phyloP scores from a whole-genome alignment of 2,888 invertebrate species.

The Minunthozetes semirufus region DNA sequence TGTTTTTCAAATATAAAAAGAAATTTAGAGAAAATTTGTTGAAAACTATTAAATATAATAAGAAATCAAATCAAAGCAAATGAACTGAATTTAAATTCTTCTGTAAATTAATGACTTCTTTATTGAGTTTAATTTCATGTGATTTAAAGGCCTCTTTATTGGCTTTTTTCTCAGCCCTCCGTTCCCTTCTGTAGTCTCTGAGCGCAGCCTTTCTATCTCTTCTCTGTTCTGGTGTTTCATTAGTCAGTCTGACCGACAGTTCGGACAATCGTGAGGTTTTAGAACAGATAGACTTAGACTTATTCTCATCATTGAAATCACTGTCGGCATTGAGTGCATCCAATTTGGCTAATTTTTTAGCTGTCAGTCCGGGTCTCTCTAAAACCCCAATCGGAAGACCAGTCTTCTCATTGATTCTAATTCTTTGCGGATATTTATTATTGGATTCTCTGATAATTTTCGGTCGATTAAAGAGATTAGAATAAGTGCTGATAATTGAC shows the following conservation, averaged over 20 bases:
- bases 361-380: constrained; percentile 31
- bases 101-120: constrained; percentile 67
- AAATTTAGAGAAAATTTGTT: neutral
- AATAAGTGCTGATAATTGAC: constrained; percentile 80
- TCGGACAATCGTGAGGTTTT: constrained; percentile 42
- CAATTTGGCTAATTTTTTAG: constrained; percentile 34
- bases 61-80: constrained; percentile 36
- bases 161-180: constrained; percentile 71
- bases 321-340: constrained; percentile 15
- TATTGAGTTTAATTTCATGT: constrained; percentile 71
- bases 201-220: constrained; percentile 69
- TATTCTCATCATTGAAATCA: neutral
- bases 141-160: constrained; percentile 75
- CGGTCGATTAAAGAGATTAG: constrained; percentile 86
- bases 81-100: constrained; percentile 49
- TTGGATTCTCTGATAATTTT: constrained; percentile 67
- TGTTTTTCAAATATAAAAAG: no score
- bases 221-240: constrained; percentile 73
- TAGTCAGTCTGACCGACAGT: constrained; percentile 55
- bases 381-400: constrained; percentile 23
- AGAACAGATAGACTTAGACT: constrained; percentile 5
- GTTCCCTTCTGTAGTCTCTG: constrained; percentile 69
- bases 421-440: constrained; percentile 46
- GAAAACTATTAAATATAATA: neutral
- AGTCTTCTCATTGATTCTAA: constrained; percentile 31